A percentile compares a stretch with the other conserved stretches of the same genome.
These are phyloP conservation scores for Lypha dubia DNA, from an alignment of 2,888 invertebrate genomes.

Conservation along the genomic window DNA sequence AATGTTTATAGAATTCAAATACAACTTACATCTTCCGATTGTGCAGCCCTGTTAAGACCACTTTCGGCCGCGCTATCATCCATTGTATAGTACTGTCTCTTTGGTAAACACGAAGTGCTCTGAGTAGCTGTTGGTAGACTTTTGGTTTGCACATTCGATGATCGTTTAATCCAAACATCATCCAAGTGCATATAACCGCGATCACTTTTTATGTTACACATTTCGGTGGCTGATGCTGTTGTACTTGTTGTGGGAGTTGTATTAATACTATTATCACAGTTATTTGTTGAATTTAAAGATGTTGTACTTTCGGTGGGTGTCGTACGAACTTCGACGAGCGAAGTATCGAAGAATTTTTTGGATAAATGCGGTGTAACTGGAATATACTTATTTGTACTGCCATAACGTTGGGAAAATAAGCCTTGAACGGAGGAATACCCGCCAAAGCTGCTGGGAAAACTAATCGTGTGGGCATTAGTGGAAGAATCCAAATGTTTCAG, in stretches of 20 bases:
- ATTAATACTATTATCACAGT: slow-evolving; percentile 78
- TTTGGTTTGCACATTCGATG: slow-evolving; percentile 49
- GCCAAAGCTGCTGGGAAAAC: slow-evolving; percentile 86
- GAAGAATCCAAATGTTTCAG: slow-evolving; percentile 78
- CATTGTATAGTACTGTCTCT: slow-evolving; percentile 75
- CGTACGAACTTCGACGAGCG: slow-evolving; percentile 90
- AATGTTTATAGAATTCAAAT: neutral
- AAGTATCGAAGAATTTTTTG: slow-evolving; percentile 92
- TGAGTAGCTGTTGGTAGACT: neutral
- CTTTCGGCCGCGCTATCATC: slow-evolving; percentile 76
- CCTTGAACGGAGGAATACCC: slow-evolving; percentile 86
- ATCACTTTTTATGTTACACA: slow-evolving; percentile 7
- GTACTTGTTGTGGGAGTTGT: slow-evolving; percentile 13
- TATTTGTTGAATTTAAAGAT: slow-evolving; percentile 77
- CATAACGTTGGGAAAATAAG: slow-evolving; percentile 84
- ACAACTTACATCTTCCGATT: slow-evolving; percentile 81
- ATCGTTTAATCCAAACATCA: slow-evolving; percentile 81
- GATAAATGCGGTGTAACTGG: slow-evolving; percentile 87
- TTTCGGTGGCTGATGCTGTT: neutral
- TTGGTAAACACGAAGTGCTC: slow-evolving; percentile 56
- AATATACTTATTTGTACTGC: slow-evolving; percentile 77
- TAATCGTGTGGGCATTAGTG: slow-evolving; percentile 87
- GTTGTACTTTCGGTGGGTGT: slow-evolving; percentile 83
- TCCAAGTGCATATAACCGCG: slow-evolving; percentile 76
- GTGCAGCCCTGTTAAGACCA: slow-evolving; percentile 75